Base-by-base conservation (phyloP, 2,797 vertebrate species). In the Parauchenoglanis ngamensis region DNA sequence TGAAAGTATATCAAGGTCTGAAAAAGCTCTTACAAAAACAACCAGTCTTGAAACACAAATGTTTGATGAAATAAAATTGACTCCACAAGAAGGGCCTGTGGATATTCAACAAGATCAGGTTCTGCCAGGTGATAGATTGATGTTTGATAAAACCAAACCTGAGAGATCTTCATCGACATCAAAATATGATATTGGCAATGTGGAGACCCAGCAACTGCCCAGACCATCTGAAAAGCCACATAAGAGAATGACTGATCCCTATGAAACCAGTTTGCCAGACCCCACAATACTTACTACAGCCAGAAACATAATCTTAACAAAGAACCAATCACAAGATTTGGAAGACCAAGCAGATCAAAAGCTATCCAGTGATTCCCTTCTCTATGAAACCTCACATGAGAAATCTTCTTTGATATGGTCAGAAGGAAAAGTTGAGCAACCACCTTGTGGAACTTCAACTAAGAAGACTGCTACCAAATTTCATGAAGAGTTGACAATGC, bases 21-120 rank as follows among this genome's bases (percentile, higher is more conserved):
- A 92, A 92, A 94, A 94, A 93, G 92, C 93, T 88, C 88, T 95
- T 92, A 93, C 89, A 94, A 92, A 95, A 86, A 91, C 92, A 93
- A 28, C 91, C 92, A 92, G 85, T 89, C 92, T 92, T 35, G 90
- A 96, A 93, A 88, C 91, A 93, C 44, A 56, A 75, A 19, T 3
- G 25, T 70, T 35, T 70, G 61, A 59, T 52, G 61, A 77, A 28
- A 19, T 31, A 46, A 76, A 83, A 68, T 31, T 28, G 6, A 83
- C 46, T 56, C n/a, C 13, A 76, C 61, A 59, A 46, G 63, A 85
- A 85, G 21, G 31, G 17, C 54, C 40, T 59, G 52, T 85, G 65
- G 46, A 72, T 28, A 52, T 59, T 8, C 82, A 82, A 46, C 56
- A 67, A 67, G 57, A 75, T 31, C 54, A 65, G 17, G 46, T 63